Conservation (phyloP, 1,140 invertebrate species). For the Charaxes varanes region DNA sequence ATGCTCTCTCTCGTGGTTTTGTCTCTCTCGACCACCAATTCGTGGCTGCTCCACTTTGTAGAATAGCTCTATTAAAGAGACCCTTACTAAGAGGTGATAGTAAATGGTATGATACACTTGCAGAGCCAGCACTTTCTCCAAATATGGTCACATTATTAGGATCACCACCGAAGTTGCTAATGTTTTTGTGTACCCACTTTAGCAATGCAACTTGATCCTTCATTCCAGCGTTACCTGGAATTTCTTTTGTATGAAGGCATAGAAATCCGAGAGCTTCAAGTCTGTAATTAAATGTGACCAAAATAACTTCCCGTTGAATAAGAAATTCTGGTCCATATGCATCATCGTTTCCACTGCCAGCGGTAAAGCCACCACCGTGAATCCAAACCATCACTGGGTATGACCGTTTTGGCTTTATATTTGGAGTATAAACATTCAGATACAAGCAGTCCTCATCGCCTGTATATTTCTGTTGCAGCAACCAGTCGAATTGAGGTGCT, state of each 20-base stretch:
- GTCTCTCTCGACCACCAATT: too few relatives aligned
- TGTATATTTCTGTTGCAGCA: slow-evolving; percentile 4
- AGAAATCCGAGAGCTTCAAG: slow-evolving; percentile 37
- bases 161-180: slow-evolving; percentile 80
- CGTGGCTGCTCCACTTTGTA: slow-evolving; percentile 30
- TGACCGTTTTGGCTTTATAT: slow-evolving; percentile 25
- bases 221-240: slow-evolving; percentile 81
- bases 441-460: slow-evolving; percentile 77
- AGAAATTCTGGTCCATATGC: slow-evolving; percentile 77
- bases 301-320: slow-evolving; percentile 75
- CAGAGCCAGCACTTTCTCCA: slow-evolving; percentile 75
- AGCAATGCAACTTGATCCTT: slow-evolving; percentile 79
- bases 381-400: slow-evolving; percentile 57
- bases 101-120: slow-evolving; percentile 58
- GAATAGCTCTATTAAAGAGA: slow-evolving; percentile 35
- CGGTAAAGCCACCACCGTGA: slow-evolving; percentile 76
- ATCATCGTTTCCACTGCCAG: slow-evolving; percentile 71
- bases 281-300: slow-evolving; percentile 67
- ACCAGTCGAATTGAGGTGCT: slow-evolving; percentile 21
- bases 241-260: slow-evolving; percentile 72
- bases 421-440: slow-evolving; percentile 77
- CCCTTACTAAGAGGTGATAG: slow-evolving; percentile 62
- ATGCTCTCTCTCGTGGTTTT: too few relatives aligned
- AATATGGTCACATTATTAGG: slow-evolving; percentile 75
- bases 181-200: slow-evolving; percentile 78